Evolutionary conservation across 2,888 invertebrate species (phyloP), one percentile per base, ranked within the genome.

Genomic region (Cryptophagus acutangulus): DNA sequence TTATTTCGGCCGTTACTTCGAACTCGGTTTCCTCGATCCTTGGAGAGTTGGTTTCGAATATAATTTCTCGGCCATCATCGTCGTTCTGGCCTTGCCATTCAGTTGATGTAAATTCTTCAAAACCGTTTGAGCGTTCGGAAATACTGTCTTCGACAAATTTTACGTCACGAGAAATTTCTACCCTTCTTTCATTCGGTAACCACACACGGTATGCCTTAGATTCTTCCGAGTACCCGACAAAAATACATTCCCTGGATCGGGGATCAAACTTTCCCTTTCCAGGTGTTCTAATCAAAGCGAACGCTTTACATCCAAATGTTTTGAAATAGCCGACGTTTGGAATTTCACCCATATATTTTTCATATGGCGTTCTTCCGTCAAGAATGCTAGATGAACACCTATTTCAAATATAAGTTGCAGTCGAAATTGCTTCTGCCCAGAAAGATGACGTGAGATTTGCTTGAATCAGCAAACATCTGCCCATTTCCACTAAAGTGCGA

Each of bases 161-260:
- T 12, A 26, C 26, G 12, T 26, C n/a, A 6, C 26, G 4, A 26
- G 12, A 4, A 12, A 26, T 26, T n/a, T 26, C 12, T 13, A 3
- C 3, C 3, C 10, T 6, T 6, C 9, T 26, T 8, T 3, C 3
- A 3, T 26, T n/a, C n/a, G n/a, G n/a, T n/a, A n/a, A n/a, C n/a
- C n/a, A 26, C n/a, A 26, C 4, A 4, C 26, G 3, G 9, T 26
- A 26, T 4, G 26, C 26, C 12, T 26, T 26, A n/a, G 10, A 4
- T 3, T 26, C 26, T 26, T 26, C 5, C n/a, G 26, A 3, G 12
- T 66, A 65, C 6, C 64, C 67, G 24, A 64, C 51, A 33, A 65
- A 59, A 9, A 59, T 55, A 14, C 50, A 26, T 40, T 57, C 49
- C 5, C 43, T 40, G 33, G 61, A 46, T 37, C 65, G 63, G 2